These are phyloP conservation scores for Polyploca ridens DNA, from an alignment of 2,888 invertebrate genomes.

Conservation along the genomic window DNA sequence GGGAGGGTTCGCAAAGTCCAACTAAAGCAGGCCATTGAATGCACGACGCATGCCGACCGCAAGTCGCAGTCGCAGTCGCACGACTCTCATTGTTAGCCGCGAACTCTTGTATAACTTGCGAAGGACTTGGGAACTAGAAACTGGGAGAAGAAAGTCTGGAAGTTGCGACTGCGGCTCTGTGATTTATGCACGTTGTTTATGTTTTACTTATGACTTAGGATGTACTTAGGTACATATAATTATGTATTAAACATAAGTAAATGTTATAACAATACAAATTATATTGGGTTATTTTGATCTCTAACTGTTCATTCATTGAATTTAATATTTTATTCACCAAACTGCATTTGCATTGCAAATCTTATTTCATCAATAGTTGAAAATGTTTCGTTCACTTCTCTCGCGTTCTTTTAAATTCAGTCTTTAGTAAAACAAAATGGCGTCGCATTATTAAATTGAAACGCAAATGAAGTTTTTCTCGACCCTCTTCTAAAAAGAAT, in stretches of 20 bases:
- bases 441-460: constrained; percentile 40
- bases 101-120: constrained; percentile 30
- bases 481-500: constrained; percentile 25
- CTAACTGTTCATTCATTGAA: background rate
- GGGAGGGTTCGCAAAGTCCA: constrained; percentile 1
- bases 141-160: constrained; percentile 21
- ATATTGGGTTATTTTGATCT: too few relatives aligned
- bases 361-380: constrained; percentile 8
- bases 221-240: background rate
- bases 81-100: constrained; percentile 36
- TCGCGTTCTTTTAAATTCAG: constrained; percentile 24
- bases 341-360: constrained; percentile 8
- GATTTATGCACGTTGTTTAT: constrained; percentile 19
- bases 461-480: constrained; percentile 26
- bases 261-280: background rate
- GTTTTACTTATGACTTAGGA: constrained; percentile 3
- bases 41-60: constrained; percentile 14
- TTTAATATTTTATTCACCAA: constrained; percentile 8
- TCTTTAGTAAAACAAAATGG: constrained; percentile 34
- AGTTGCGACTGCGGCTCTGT: constrained; percentile 20
- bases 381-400: background rate
- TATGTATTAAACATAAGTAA: background rate
- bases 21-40: constrained; percentile 12
- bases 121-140: constrained; percentile 28
- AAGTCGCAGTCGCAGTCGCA: constrained; percentile 18